Evolutionary conservation across 1,140 invertebrate genomes (phyloP), one percentile per base, ranked within the genome.

Genomic region (Harlomillsia oculata): DNA sequence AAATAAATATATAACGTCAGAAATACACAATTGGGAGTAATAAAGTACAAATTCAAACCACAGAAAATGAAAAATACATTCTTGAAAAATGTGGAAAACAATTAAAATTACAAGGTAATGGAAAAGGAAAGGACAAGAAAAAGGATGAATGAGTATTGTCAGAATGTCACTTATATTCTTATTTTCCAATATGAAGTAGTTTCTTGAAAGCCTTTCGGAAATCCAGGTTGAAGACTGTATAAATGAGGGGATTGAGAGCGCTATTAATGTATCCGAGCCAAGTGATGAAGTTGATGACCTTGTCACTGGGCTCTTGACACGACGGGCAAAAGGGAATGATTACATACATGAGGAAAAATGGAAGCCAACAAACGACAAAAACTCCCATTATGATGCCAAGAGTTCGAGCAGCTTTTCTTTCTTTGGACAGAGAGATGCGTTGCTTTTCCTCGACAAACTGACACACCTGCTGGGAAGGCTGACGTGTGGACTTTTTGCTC

Each of bases 221-320:
- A 69, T 97, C 94, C 69, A 94, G 78, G 74, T 97, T 97, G 72
- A 96, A 97, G 69, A 96, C 95, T 1, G 92, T 96, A 72, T 97
- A 98, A 63, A 97, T 97, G 64, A 97, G 80, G 11, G 94, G 94
- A 74, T 97, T 97, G 11, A 97, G 77, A n/a, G 88, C 88, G 21
- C 91, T 96, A 73, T 99, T 98, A 55, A 96, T 82, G 71, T 98
- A 99, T 21, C 95, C 95, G 34, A 98, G 79, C 95, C 95, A 99
- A 26, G 89, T 92, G 64, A 92, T 89, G 67, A 92, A 88, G 70
- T 90, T 89, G 37, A 85, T 82, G 51, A 91, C 74, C 66, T 82
- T 81, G 34, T 82, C 79, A 5, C 84, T 87, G 13, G 86, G 83
- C 68, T 84, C 84, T 40, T 68, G 68, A 68, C 86, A 89, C 40